Evolutionary conservation across 1,140 invertebrate species (phyloP).

Genomic region (Drosophila nikananu): DNA sequence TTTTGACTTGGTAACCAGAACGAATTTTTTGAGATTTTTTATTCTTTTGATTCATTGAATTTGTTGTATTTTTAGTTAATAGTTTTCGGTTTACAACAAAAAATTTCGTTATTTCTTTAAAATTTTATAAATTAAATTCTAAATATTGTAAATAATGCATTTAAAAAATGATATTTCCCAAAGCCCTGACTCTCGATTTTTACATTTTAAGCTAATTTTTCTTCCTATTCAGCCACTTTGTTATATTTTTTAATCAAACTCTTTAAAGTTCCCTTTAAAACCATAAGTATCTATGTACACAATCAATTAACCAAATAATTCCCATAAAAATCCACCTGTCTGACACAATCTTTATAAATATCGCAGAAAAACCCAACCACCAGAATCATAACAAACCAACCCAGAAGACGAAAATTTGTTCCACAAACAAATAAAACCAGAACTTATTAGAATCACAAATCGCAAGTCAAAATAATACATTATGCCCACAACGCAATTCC

Average conservation of each 20-base stretch:
- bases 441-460: constrained; percentile 3
- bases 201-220: too few relatives aligned
- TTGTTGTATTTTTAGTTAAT: neutral
- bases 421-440: constrained; percentile 35
- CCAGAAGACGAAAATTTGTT: constrained; percentile 25
- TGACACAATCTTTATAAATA: constrained; percentile 17
- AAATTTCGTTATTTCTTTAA: too few relatives aligned
- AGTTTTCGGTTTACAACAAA: too few relatives aligned
- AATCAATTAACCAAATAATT: neutral
- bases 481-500: constrained; percentile 28
- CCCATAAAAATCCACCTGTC: neutral
- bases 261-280: neutral
- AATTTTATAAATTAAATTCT: too few relatives aligned
- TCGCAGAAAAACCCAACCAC: neutral
- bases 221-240: too few relatives aligned
- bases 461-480: constrained; percentile 5
- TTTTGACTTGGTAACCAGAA: neutral
- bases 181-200: too few relatives aligned
- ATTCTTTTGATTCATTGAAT: neutral
- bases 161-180: too few relatives aligned
- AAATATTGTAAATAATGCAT: too few relatives aligned
- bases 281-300: neutral
- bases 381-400: constrained; percentile 11
- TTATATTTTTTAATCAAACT: too few relatives aligned
- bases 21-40: neutral